These are phyloP conservation scores for Paracanthobrama guichenoti DNA, from an alignment of 2,113 vertebrate species.

Conservation along the genomic window DNA sequence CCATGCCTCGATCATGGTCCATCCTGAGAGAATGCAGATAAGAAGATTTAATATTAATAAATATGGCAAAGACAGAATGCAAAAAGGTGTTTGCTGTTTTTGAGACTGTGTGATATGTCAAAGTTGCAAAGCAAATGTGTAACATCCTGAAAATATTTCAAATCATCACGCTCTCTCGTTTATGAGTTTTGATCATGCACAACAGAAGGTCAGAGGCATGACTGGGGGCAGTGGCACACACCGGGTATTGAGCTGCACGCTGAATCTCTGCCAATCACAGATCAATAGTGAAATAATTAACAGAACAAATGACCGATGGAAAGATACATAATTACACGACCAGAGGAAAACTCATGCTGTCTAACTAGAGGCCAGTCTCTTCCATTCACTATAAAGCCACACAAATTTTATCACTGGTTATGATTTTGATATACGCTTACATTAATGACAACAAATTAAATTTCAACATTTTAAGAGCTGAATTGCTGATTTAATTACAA, in stretches of 20 bases:
- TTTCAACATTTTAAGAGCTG: neutral
- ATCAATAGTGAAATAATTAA: conserved; percentile 79
- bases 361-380: neutral
- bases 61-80: neutral
- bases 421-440: neutral
- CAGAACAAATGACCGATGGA: conserved; percentile 61
- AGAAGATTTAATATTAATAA: neutral
- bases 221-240: conserved; percentile 11
- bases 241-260: conserved; percentile 64
- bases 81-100: neutral
- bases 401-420: no score
- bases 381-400: neutral
- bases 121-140: neutral
- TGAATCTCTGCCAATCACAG: conserved; percentile 45
- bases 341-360: conserved; percentile 45
- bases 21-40: conserved; percentile 69
- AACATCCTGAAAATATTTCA: neutral
- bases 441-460: neutral
- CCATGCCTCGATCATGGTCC: conserved; percentile 79
- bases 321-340: conserved; percentile 69
- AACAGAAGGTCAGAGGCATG: neutral
- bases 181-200: neutral
- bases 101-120: neutral
- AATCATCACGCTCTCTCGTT: neutral
- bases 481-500: neutral